Conservation (phyloP, 2,113 vertebrate species). For the Elephantulus edwardii region DNA sequence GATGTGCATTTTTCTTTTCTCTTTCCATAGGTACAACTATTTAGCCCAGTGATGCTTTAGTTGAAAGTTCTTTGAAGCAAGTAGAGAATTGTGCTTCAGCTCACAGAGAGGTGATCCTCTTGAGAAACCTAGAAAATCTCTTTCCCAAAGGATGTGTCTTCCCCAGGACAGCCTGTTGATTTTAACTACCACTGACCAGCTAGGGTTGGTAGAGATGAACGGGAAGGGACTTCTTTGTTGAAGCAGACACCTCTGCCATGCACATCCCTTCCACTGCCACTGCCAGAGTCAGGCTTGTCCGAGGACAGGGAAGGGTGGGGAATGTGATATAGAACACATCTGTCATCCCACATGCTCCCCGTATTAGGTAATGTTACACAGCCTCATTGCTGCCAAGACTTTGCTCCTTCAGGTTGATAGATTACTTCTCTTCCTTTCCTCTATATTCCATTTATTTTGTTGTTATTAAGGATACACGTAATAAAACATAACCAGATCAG, state of each 20-base stretch:
- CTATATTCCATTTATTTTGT: neutral
- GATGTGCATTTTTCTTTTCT: neutral
- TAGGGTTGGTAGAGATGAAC: neutral
- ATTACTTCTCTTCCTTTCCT: neutral
- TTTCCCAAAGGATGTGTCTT: neutral
- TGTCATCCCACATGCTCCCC: neutral
- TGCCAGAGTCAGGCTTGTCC: too few species aligned
- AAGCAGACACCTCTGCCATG: neutral
- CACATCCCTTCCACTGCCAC: neutral
- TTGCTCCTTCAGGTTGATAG: neutral
- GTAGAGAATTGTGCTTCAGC: neutral
- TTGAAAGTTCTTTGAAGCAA: neutral
- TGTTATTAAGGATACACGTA: neutral
- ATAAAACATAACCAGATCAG: neutral
- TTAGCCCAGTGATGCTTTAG: neutral
- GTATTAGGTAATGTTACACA: neutral
- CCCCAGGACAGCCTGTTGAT: neutral
- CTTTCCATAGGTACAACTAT: neutral
- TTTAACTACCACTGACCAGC: neutral
- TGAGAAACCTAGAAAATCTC: neutral
- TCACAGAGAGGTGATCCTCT: neutral
- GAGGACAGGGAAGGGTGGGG: neutral
- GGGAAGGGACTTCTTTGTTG: fast-evolving
- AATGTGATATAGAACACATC: neutral
- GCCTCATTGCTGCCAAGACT: neutral